Conservation (phyloP, 2,113 vertebrate genomes). For the Pangasianodon gigas region DNA sequence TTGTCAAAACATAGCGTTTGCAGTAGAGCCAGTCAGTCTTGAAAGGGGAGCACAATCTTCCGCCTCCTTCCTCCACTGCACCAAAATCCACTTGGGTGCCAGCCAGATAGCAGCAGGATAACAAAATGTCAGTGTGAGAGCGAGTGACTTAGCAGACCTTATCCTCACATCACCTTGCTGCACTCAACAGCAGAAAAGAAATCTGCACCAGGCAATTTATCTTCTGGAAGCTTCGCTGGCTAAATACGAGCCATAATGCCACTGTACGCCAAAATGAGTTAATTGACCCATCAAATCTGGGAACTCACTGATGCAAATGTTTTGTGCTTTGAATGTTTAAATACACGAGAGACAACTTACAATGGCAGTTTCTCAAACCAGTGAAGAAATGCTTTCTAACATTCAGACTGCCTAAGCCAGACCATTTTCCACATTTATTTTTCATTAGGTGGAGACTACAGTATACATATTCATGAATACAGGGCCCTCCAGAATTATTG, state of each 20-base stretch:
- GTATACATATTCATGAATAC: not conserved
- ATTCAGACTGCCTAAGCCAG: not conserved
- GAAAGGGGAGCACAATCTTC: constrained; percentile 2
- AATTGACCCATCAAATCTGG: constrained; percentile 30
- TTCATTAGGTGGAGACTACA: not conserved
- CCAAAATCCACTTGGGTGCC: constrained; percentile 51
- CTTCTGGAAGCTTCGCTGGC: constrained; percentile 46
- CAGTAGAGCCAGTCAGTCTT: not conserved
- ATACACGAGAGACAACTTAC: not conserved
- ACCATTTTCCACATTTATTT: not conserved
- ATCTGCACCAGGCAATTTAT: constrained; percentile 47
- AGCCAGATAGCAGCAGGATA: constrained; percentile 53
- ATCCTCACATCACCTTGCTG: constrained; percentile 46
- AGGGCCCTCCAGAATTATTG: not conserved
- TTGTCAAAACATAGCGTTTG: not conserved
- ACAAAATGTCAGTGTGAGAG: constrained; percentile 43
- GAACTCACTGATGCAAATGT: constrained; percentile 22
- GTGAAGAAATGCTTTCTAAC: not conserved
- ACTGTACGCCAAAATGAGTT: constrained; percentile 36
- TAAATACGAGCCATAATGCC: constrained; percentile 20
- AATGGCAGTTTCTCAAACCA: constrained; percentile 1
- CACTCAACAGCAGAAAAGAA: constrained; percentile 42
- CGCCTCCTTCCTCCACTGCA: constrained; percentile 27
- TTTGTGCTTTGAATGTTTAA: constrained; percentile 8
- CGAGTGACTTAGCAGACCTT: constrained; percentile 53